These are phyloP conservation scores for Rhabdomys dilectus DNA, from an alignment of 2,113 vertebrate species.

Conservation along the genomic window DNA sequence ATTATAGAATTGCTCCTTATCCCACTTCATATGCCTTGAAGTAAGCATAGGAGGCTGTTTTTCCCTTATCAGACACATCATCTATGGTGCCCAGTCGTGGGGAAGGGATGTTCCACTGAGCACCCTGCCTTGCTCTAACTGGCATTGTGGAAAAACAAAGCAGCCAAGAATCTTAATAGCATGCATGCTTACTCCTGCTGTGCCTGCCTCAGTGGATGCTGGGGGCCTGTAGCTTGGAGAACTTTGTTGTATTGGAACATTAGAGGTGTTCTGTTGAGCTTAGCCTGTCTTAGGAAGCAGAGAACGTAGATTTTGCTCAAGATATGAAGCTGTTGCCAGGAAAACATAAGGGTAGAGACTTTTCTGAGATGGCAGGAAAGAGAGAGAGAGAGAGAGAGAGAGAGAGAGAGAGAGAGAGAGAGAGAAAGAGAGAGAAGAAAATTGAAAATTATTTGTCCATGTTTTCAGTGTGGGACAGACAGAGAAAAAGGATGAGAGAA, in stretches of 20 bases:
- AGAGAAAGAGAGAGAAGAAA: not conserved
- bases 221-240: not conserved
- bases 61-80: not conserved
- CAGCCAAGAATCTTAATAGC: not conserved
- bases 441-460: not conserved
- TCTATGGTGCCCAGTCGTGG: not conserved
- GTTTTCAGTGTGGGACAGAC: not conserved
- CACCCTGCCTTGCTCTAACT: not conserved
- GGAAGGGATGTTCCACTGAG: not conserved
- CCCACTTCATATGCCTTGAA: not conserved
- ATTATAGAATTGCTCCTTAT: not conserved
- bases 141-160: not conserved
- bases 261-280: conserved; percentile 1
- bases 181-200: rapidly evolving
- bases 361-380: not conserved
- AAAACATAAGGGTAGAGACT: not conserved
- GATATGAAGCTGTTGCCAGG: not conserved
- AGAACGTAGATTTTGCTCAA: not conserved
- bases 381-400: not conserved
- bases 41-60: not conserved
- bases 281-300: not conserved
- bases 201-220: not conserved
- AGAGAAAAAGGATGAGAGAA: no score
- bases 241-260: not conserved
- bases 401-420: no score